These are phyloP conservation scores for Corynorhinus townsendii DNA, from an alignment of 2,113 vertebrate genomes.

Conservation along the genomic window DNA sequence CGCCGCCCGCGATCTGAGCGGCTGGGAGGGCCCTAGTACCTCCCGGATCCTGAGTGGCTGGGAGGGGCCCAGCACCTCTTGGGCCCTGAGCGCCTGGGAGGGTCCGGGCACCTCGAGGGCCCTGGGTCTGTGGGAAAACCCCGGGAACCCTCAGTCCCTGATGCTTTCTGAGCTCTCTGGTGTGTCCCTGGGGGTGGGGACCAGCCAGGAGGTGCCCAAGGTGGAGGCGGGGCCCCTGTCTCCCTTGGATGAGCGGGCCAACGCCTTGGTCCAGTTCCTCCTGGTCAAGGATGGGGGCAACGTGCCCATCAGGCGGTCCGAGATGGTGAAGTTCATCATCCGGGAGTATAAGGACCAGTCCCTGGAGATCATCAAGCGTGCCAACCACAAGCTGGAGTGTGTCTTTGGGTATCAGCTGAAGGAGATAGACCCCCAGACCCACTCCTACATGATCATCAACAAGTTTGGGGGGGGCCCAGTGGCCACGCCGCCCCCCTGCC, in stretches of 20 bases:
- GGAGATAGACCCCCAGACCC: conserved; percentile 85
- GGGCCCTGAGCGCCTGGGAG: conserved; percentile 48
- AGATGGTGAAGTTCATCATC: conserved; percentile 83
- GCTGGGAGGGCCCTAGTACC: conserved; percentile 41
- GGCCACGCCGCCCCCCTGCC: conserved; percentile 24
- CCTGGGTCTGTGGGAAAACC: background rate
- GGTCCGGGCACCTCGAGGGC: background rate
- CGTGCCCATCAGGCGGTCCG: conserved; percentile 84
- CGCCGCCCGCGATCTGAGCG: background rate
- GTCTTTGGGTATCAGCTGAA: conserved; percentile 88
- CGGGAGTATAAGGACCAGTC: conserved; percentile 84
- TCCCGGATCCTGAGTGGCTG: conserved; percentile 57
- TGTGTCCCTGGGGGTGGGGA: background rate
- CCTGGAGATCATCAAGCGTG: conserved; percentile 81
- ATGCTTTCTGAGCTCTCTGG: background rate
- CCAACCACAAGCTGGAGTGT: conserved; percentile 79
- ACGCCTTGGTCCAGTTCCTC: conserved; percentile 89
- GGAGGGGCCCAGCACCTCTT: conserved; percentile 25
- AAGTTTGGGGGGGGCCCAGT: conserved; percentile 72
- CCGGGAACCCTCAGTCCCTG: background rate
- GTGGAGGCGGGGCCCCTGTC: background rate
- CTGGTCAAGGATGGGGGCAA: conserved; percentile 91
- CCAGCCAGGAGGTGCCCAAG: background rate
- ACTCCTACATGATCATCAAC: conserved; percentile 86
- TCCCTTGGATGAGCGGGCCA: conserved; percentile 68